Evolutionary conservation across 2,888 invertebrate species (phyloP).

Genomic region (Gastrophysa polygoni): DNA sequence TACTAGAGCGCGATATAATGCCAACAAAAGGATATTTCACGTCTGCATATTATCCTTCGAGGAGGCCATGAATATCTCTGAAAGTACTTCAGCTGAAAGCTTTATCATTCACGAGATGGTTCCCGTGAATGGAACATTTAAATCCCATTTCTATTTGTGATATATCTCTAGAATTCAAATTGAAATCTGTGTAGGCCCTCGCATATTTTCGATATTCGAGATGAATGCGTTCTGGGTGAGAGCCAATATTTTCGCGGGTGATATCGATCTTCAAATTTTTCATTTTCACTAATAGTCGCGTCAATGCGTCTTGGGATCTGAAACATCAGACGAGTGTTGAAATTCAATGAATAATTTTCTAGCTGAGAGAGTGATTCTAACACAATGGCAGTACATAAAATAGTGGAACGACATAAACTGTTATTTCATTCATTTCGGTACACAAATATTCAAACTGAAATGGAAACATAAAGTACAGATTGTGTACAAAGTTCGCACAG

Average conservation of each 20-base stretch:
- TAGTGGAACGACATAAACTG: too few relatives aligned
- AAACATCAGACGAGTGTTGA: too few relatives aligned
- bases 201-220: conserved; percentile 18
- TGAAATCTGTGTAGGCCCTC: conserved; percentile 24
- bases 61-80: conserved; percentile 34
- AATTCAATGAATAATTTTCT: too few relatives aligned
- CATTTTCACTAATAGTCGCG: too few relatives aligned
- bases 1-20: neutral
- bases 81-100: conserved; percentile 39
- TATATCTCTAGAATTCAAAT: conserved; percentile 32
- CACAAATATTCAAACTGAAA: too few relatives aligned
- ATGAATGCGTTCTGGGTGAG: conserved; percentile 2
- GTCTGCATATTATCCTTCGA: conserved; percentile 32
- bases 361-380: too few relatives aligned
- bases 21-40: conserved; percentile 23
- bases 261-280: neutral
- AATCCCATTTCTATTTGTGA: conserved; percentile 39
- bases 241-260: conserved; percentile 3
- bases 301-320: too few relatives aligned
- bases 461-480: too few relatives aligned
- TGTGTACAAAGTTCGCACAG: too few relatives aligned
- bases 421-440: too few relatives aligned
- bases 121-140: conserved; percentile 40
- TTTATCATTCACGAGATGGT: conserved; percentile 39
- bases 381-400: too few relatives aligned